Evolutionary conservation across 2,888 invertebrate species (phyloP).

Genomic region (Horisme vitalbata): DNA sequence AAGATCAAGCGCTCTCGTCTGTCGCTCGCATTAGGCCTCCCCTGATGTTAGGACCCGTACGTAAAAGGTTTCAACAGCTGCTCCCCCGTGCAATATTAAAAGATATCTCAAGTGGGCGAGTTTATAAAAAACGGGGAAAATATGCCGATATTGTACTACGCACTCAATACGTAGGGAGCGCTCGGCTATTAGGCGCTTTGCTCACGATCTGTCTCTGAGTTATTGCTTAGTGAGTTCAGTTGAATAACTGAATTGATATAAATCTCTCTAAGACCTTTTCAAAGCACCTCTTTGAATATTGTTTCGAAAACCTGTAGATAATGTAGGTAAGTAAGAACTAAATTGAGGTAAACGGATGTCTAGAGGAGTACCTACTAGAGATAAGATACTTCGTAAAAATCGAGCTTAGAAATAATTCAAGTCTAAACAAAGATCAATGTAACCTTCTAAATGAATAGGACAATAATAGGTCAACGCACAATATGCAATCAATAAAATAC

Average conservation of each 20-base stretch:
- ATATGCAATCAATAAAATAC: constrained; percentile 30
- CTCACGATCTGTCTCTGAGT: constrained; percentile 37
- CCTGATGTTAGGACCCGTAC: constrained; percentile 38
- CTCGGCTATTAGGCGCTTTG: constrained; percentile 40
- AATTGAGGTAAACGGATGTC: too few species aligned
- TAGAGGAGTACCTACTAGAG: too few species aligned
- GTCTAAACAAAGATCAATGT: constrained; percentile 17
- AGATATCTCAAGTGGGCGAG: constrained; percentile 57
- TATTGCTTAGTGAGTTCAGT: constrained; percentile 32
- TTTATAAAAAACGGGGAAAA: constrained; percentile 56
- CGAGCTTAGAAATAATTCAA: constrained; percentile 13
- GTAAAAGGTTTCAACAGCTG: constrained; percentile 74
- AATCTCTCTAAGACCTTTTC: too few species aligned
- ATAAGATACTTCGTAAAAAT: too few species aligned
- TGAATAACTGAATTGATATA: too few species aligned
- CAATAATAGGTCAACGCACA: constrained; percentile 31
- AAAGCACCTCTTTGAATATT: constrained; percentile 11
- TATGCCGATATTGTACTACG: constrained; percentile 34
- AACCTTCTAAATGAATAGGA: constrained; percentile 30
- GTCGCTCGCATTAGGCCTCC: constrained; percentile 56
- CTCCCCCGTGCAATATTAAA: constrained; percentile 71
- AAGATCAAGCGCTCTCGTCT: constrained; percentile 53
- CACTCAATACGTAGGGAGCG: constrained; percentile 30
- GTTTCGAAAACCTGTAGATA: too few species aligned
- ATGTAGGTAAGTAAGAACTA: constrained; percentile 4